phyloP scores from a whole-genome alignment of 1,140 invertebrate genomes.

The Heliconius hewitsoni region DNA sequence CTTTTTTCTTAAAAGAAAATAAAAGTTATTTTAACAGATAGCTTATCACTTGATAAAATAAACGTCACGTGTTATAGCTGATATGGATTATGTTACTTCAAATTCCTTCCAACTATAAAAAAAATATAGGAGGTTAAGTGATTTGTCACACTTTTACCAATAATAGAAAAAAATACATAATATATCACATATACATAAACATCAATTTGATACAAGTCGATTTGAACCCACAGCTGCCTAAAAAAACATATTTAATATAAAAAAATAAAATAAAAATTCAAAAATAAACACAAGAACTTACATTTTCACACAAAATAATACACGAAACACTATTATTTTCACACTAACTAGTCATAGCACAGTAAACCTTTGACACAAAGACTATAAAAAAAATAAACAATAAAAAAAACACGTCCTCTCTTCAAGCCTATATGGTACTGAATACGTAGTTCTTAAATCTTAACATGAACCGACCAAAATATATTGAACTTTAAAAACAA shows the following conservation, averaged over 20 bases:
- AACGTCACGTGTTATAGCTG: not conserved
- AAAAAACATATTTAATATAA: no score
- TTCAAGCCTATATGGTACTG: conserved; percentile 43
- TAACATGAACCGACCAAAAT: conserved; percentile 49
- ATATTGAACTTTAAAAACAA: conserved; percentile 44
- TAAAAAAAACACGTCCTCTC: conserved; percentile 51
- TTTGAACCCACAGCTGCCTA: no score
- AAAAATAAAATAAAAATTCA: not conserved
- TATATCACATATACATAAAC: not conserved
- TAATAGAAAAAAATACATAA: not conserved
- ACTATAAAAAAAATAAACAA: conserved; percentile 45
- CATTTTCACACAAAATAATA: not conserved
- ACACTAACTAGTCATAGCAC: conserved; percentile 4
- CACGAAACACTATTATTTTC: not conserved
- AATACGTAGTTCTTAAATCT: conserved; percentile 54
- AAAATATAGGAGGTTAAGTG: not conserved
- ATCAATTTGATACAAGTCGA: no score
- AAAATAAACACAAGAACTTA: not conserved
- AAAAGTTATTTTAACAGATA: not conserved
- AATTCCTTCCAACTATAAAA: no score
- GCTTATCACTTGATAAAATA: not conserved
- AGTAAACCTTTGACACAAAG: conserved; percentile 33
- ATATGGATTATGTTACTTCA: not conserved
- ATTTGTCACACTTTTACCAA: not conserved
- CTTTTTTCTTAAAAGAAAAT: no score